Conservation (phyloP, 1,140 invertebrate species). For the Drosophila lacteicornis region DNA sequence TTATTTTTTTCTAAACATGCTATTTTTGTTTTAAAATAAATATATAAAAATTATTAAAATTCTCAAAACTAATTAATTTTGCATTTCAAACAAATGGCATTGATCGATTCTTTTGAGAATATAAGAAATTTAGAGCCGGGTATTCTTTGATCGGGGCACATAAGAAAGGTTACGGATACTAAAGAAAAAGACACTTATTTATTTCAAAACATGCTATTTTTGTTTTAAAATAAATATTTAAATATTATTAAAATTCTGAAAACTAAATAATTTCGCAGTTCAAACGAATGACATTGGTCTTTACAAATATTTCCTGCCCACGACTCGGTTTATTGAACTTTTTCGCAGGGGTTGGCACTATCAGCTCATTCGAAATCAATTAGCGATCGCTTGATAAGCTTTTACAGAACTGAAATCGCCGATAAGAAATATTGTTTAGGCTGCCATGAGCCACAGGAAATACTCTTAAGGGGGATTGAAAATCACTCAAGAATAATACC, state of each 20-base stretch:
- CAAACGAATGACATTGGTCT: background rate
- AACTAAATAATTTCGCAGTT: background rate
- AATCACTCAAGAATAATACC: background rate
- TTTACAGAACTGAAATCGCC: conserved; percentile 9
- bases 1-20: too few species aligned
- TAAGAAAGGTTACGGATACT: too few species aligned
- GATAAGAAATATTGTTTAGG: conserved; percentile 19
- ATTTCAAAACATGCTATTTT: too few species aligned
- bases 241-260: too few species aligned
- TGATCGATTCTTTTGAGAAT: too few species aligned
- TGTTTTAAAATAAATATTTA: background rate
- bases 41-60: too few species aligned
- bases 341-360: conserved; percentile 11
- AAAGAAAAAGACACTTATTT: too few species aligned
- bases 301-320: background rate
- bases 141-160: too few species aligned
- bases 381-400: conserved; percentile 30
- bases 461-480: background rate
- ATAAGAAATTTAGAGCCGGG: too few species aligned
- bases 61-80: background rate
- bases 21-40: background rate
- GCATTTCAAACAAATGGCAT: background rate
- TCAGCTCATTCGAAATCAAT: conserved; percentile 63
- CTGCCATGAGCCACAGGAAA: background rate
- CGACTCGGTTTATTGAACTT: conserved; percentile 18